Conservation (phyloP, 2,888 invertebrate genomes). For the Argynnis bischoffii region DNA sequence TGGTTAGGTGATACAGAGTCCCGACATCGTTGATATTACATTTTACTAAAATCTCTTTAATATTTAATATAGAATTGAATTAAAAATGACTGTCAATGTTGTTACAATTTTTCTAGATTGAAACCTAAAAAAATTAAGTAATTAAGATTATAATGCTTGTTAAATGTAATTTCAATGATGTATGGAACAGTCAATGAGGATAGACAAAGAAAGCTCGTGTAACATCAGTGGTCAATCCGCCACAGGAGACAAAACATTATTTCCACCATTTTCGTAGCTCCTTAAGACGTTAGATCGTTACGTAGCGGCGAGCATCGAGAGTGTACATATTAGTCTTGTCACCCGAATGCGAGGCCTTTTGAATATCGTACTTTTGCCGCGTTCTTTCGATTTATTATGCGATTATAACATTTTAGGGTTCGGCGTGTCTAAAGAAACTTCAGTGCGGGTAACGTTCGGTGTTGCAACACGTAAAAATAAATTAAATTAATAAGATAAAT, state of each 20-base stretch:
- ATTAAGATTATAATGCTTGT: neutral
- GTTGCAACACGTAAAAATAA: slow-evolving; percentile 15
- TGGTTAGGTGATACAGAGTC: too few relatives aligned
- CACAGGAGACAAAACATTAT: slow-evolving; percentile 18
- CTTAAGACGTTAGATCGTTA: slow-evolving; percentile 14
- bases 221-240: slow-evolving; percentile 31
- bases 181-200: neutral
- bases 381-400: slow-evolving; percentile 15
- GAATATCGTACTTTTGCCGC: slow-evolving; percentile 14
- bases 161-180: neutral
- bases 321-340: slow-evolving; percentile 10
- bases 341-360: slow-evolving; percentile 4
- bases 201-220: neutral
- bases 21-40: too few relatives aligned
- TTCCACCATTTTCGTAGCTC: slow-evolving; percentile 16
- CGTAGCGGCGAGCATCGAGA: slow-evolving; percentile 12
- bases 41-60: too few relatives aligned
- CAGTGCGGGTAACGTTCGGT: slow-evolving; percentile 19
- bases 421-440: slow-evolving; percentile 3
- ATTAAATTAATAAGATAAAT: slow-evolving; percentile 4
- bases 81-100: neutral
- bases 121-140: slow-evolving; percentile 3
- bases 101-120: slow-evolving; percentile 4
- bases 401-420: slow-evolving; percentile 8
- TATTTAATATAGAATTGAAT: neutral